These are phyloP conservation scores for Falco peregrinus DNA, from an alignment of 2,797 vertebrate genomes.

Conservation along the genomic window DNA sequence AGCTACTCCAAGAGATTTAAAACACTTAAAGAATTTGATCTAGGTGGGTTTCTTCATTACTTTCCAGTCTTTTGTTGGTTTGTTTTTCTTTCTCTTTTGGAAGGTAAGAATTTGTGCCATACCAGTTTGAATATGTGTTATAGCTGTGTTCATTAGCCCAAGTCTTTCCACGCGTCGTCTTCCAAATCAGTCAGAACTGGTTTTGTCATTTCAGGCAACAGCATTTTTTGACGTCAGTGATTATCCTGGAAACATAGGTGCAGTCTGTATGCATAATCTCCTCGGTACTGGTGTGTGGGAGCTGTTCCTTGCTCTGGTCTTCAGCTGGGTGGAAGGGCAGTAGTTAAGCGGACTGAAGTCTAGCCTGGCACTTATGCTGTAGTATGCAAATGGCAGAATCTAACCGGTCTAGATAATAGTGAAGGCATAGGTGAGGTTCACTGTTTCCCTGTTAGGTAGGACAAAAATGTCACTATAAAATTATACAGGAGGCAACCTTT, in stretches of 20 bases:
- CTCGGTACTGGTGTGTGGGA: background rate
- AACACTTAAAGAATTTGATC: background rate
- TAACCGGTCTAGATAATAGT: background rate
- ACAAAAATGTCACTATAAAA: background rate
- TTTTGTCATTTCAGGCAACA: background rate
- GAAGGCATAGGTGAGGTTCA: background rate
- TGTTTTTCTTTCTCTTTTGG: background rate
- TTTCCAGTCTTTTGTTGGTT: background rate
- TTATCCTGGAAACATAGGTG: background rate
- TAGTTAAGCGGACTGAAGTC: background rate
- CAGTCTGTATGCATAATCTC: background rate
- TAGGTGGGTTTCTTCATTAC: background rate
- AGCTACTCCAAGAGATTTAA: background rate
- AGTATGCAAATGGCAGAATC: background rate
- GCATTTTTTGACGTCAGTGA: background rate
- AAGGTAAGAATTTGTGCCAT: background rate
- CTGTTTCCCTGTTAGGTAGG: background rate
- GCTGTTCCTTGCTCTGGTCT: background rate
- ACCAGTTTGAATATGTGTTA: background rate
- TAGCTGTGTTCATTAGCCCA: background rate
- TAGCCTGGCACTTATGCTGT: background rate
- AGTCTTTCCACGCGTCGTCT: background rate
- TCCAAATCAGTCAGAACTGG: background rate
- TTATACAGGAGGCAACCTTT: background rate
- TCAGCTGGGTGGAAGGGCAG: background rate